Evolutionary conservation across 2,797 vertebrate species (phyloP).

Genomic region (Phaenicophaeus curvirostris): DNA sequence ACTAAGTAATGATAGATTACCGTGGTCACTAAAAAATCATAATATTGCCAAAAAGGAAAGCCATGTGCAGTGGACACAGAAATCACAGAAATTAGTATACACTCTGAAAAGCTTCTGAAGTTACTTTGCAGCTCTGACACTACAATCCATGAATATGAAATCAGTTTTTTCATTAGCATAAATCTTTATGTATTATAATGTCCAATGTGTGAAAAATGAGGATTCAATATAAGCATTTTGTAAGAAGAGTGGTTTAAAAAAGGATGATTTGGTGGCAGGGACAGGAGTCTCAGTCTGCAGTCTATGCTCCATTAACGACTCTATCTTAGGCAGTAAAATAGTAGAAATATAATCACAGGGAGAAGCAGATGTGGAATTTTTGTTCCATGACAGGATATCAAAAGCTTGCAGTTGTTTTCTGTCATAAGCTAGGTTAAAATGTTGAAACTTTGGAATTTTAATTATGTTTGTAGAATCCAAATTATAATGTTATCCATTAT

Average conservation of each 20-base stretch:
- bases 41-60: background rate
- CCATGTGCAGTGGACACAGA: background rate
- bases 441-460: background rate
- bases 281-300: background rate
- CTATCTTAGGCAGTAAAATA: background rate
- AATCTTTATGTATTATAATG: constrained; percentile 13
- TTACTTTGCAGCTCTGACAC: background rate
- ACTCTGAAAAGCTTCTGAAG: background rate
- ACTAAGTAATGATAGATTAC: background rate
- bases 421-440: background rate
- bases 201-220: background rate
- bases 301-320: background rate
- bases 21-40: background rate
- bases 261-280: background rate
- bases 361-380: background rate
- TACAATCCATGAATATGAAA: background rate
- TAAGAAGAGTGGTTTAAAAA: background rate
- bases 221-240: background rate
- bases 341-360: background rate
- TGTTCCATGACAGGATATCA: background rate
- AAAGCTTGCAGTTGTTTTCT: background rate
- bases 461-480: background rate
- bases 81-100: background rate
- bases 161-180: background rate
- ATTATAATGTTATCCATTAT: background rate